Evolutionary conservation across 2,797 vertebrate species (phyloP).

Genomic region (Liasis olivaceus): DNA sequence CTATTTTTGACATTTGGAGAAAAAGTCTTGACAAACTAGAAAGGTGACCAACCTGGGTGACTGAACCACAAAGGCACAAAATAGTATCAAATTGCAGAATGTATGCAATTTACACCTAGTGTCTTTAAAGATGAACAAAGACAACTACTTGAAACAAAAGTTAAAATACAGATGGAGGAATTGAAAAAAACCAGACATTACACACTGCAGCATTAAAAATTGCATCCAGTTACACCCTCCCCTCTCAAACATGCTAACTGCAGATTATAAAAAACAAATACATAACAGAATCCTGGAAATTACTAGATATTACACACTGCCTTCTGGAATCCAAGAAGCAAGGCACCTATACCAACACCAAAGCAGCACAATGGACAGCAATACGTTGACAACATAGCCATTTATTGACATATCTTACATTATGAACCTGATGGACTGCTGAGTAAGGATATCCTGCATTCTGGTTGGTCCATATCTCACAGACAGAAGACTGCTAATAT

Average conservation of each 20-base stretch:
- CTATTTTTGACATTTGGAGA: not conserved
- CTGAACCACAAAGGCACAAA: constrained; percentile 57
- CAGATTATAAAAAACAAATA: constrained; percentile 61
- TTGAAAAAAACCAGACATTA: constrained; percentile 31
- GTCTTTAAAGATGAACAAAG: constrained; percentile 58
- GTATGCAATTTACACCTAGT: constrained; percentile 58
- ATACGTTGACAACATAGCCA: constrained; percentile 70
- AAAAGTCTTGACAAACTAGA: not conserved
- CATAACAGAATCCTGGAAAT: constrained; percentile 48
- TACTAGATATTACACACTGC: constrained; percentile 55
- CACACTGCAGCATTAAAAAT: constrained; percentile 49
- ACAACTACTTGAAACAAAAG: constrained; percentile 55
- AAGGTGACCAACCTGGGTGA: constrained; percentile 15
- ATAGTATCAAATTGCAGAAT: constrained; percentile 56
- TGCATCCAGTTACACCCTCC: constrained; percentile 53
- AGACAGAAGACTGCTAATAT: constrained; percentile 82
- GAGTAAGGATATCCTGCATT: constrained; percentile 84
- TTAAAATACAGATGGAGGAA: constrained; percentile 54
- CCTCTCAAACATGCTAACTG: constrained; percentile 45
- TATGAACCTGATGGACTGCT: constrained; percentile 82
- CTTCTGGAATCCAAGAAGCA: constrained; percentile 54
- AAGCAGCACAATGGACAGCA: constrained; percentile 70
- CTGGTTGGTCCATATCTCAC: constrained; percentile 83
- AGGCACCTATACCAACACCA: constrained; percentile 65
- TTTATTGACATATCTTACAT: constrained; percentile 76